Percentiles rank a stretch among this genome's conserved stretches.
phyloP scores from a whole-genome alignment of 2,888 invertebrate genomes.

The Phaonia tiefii region DNA sequence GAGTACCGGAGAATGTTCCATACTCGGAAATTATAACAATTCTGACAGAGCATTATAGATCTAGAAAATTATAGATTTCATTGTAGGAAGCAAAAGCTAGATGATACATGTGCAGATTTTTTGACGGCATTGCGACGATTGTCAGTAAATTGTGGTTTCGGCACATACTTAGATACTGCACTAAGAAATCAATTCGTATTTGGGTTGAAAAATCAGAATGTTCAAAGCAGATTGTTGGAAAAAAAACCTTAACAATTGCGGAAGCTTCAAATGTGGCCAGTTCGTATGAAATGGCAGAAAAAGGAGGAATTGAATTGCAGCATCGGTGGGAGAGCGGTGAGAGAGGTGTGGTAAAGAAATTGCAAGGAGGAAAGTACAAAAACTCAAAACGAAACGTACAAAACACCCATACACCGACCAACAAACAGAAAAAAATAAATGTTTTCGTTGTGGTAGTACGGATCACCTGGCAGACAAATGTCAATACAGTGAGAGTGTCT shows the following conservation, averaged over 20 bases:
- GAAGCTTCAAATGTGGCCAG: constrained; percentile 47
- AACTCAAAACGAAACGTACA: neutral
- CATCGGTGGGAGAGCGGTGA: neutral
- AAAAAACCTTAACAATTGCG: constrained; percentile 49
- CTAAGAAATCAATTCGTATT: constrained; percentile 59
- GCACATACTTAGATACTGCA: constrained; percentile 6
- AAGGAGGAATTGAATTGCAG: constrained; percentile 57
- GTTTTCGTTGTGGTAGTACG: constrained; percentile 53
- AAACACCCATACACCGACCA: neutral
- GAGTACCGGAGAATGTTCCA: too few species aligned
- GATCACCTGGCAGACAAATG: constrained; percentile 39
- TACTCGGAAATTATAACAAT: too few species aligned
- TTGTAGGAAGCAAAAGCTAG: constrained; percentile 19
- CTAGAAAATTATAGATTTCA: constrained; percentile 41
- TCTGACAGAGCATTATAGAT: neutral
- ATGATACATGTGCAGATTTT: neutral
- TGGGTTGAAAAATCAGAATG: constrained; percentile 54
- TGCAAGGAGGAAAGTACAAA: constrained; percentile 28
- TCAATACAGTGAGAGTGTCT: constrained; percentile 38
- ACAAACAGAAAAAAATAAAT: constrained; percentile 41
- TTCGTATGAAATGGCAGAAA: constrained; percentile 58
- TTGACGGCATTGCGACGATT: constrained; percentile 12
- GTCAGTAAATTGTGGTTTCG: neutral
- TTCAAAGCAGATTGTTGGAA: constrained; percentile 53
- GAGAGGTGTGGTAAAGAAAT: constrained; percentile 28